These are phyloP conservation scores for Apteryx owenii DNA, from an alignment of 2,113 vertebrate genomes.

Conservation along the genomic window DNA sequence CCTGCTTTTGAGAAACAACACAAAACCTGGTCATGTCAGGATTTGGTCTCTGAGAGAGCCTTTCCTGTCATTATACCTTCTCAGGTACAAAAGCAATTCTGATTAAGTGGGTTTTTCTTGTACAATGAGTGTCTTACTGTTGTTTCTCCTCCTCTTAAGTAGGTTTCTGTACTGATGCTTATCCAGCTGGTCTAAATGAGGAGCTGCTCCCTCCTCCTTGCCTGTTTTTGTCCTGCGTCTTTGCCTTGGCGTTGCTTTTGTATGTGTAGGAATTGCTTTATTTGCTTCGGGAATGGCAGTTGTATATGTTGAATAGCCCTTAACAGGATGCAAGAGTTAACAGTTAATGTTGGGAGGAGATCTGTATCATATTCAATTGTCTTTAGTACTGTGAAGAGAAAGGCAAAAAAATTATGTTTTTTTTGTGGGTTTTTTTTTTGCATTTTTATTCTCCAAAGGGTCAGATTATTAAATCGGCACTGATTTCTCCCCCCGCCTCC, in stretches of 20 bases:
- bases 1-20: background rate
- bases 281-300: background rate
- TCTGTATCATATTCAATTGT: background rate
- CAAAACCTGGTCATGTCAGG: background rate
- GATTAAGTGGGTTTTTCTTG: background rate
- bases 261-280: background rate
- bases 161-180: background rate
- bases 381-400: background rate
- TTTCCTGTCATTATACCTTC: background rate
- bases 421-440: background rate
- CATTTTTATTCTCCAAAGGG: background rate
- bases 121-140: background rate
- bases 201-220: background rate
- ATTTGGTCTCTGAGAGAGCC: background rate
- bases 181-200: background rate
- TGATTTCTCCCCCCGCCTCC: background rate
- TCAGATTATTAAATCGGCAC: background rate
- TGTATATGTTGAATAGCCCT: background rate
- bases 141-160: background rate
- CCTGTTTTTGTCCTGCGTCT: accelerated
- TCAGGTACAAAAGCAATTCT: background rate
- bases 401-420: background rate
- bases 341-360: background rate
- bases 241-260: background rate
- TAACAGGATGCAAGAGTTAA: background rate